Conservation (phyloP, 2,797 vertebrate species). For the Bradypodion pumilum region DNA sequence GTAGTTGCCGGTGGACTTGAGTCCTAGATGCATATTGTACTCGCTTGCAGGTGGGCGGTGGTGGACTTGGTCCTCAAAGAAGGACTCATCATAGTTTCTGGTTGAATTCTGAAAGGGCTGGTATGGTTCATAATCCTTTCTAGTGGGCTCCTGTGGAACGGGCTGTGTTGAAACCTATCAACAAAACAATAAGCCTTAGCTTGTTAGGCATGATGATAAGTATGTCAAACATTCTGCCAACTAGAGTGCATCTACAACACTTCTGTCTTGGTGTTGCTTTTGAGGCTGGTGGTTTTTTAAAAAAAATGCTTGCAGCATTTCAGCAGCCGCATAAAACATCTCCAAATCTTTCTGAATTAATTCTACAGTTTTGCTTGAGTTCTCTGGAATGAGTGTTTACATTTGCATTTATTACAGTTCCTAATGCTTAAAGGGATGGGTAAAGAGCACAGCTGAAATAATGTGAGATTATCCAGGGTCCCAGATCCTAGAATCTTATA, state of each 20-base stretch:
- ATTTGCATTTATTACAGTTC: neutral
- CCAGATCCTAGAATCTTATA: neutral
- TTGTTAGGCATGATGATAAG: slow-evolving; percentile 7
- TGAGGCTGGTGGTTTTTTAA: neutral
- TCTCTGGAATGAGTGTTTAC: slow-evolving; percentile 5
- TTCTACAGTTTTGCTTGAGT: slow-evolving; percentile 10
- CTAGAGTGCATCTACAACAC: neutral
- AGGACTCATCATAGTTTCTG: slow-evolving; percentile 93
- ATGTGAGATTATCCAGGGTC: neutral
- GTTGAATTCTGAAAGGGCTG: slow-evolving; percentile 97
- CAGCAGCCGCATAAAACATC: neutral
- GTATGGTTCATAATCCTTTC: slow-evolving; percentile 91
- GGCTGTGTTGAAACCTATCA: slow-evolving; percentile 90
- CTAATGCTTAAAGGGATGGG: slow-evolving; percentile 9
- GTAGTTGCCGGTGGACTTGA: slow-evolving; percentile 98
- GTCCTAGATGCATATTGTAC: slow-evolving; percentile 98
- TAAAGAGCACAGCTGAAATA: neutral
- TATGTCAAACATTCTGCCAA: neutral
- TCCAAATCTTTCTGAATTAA: neutral
- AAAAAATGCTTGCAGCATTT: neutral
- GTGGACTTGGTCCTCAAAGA: slow-evolving; percentile 96
- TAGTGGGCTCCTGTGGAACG: slow-evolving; percentile 86
- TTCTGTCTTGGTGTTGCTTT: neutral
- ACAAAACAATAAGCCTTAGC: neutral
- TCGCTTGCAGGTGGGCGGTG: slow-evolving; percentile 90